Base-by-base conservation (phyloP, 2,888 invertebrate genomes). In the Tethea ocularis region DNA sequence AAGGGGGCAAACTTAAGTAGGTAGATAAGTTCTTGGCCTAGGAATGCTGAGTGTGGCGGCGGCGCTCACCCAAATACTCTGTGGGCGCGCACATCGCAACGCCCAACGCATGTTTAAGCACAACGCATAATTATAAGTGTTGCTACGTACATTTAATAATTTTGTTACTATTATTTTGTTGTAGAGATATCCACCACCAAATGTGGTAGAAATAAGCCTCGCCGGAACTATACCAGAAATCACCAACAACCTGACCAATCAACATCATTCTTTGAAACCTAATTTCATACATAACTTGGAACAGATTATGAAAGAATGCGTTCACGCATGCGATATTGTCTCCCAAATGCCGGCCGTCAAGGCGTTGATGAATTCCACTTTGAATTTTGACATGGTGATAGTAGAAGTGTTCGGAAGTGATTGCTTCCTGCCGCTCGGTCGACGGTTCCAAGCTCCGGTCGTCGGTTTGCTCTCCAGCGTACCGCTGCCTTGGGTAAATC, bases 371-470 rank as follows among this genome's bases (percentile, higher is more conserved):
- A 87, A 89, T 66, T 88, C 91, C 1, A 77, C 88, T 7, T 74
- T 80, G 20, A 75, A 72, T 0, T 93, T 86, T 64, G 93, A 93
- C 60, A 66, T 93, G 66, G 80, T 93, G 6, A 89, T 93, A 56
- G 87, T 92, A 1, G 93, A 93, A 80, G 88, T 94, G 5, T 95
- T 95, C 64, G 94, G 93, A 8, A 91, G 93, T 20, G 94, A 95
- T 68, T 95, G 95, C 63, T 93, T 94, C 60, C 83, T 95, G 24
- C 94, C 94, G 0, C 87, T 95, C 20, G 94, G 93, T 0, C 84
- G 89, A 65, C 84, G 89, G 67, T 93, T 94, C 58, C 85, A 91
- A 57, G 91, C 94, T 1, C 95, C 95, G 0, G 87, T 94, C 0
- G 87, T 95, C 1, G 94, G 93, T 1, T 79, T 93, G 2, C 86